These are phyloP conservation scores for Lipophrys pholis DNA, from an alignment of 2,113 vertebrate species.

Conservation along the genomic window DNA sequence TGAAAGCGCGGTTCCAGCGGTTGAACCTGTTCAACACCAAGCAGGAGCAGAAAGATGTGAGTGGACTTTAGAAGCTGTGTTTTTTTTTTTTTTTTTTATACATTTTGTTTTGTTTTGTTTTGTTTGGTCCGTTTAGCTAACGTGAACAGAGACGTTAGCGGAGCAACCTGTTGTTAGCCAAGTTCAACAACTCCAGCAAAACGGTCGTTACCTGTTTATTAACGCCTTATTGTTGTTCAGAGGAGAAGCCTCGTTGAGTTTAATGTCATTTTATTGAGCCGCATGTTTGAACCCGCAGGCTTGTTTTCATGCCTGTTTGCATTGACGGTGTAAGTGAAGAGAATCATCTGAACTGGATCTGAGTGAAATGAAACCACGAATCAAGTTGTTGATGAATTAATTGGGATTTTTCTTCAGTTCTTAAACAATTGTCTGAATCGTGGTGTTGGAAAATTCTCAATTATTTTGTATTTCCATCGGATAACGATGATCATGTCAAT, in stretches of 20 bases:
- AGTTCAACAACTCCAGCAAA: background rate
- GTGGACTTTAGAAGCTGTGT: slow-evolving; percentile 39
- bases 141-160: slow-evolving; percentile 6
- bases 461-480: background rate
- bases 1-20: slow-evolving; percentile 78
- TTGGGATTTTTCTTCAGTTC: background rate
- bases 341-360: background rate
- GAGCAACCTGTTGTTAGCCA: slow-evolving; percentile 18
- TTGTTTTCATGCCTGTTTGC: background rate
- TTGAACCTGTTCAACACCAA: slow-evolving; percentile 74
- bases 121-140: slow-evolving; percentile 64
- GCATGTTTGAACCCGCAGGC: background rate
- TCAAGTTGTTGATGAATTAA: background rate
- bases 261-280: background rate
- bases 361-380: slow-evolving; percentile 5
- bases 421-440: no score
- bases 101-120: slow-evolving; percentile 16
- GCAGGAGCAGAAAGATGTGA: slow-evolving; percentile 74
- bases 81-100: no score
- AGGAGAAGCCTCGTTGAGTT: background rate
- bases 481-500: background rate
- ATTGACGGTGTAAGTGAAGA: background rate
- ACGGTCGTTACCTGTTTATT: slow-evolving; percentile 1
- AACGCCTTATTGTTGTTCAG: background rate
- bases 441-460: no score